Percentiles rank a stretch among this genome's conserved stretches.
Conservation (phyloP, 2,888 invertebrate species). For the Vannuccia rotundouncinata region DNA sequence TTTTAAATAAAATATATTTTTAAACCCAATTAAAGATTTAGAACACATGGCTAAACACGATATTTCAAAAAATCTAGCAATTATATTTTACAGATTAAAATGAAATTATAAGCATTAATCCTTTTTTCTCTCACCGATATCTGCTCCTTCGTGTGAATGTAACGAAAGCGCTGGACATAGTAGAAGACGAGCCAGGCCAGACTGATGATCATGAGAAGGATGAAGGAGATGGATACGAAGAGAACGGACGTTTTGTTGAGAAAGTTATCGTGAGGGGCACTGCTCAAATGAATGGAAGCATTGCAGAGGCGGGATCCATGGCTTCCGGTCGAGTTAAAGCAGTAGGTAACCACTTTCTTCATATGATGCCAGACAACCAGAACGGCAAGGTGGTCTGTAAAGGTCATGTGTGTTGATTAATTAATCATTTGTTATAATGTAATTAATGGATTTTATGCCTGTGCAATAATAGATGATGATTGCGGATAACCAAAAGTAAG, state of each 20-base stretch:
- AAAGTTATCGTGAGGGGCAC: conserved; percentile 25
- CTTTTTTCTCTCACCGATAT: conserved; percentile 70
- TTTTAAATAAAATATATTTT: too few species aligned
- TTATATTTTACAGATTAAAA: too few species aligned
- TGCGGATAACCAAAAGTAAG: too few species aligned
- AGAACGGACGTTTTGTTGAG: conserved; percentile 69
- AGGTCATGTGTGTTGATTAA: too few species aligned
- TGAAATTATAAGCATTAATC: too few species aligned
- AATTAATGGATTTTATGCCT: too few species aligned
- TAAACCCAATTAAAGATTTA: too few species aligned
- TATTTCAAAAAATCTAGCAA: too few species aligned
- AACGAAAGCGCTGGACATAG: conserved; percentile 86
- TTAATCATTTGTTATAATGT: too few species aligned
- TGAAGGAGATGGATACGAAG: conserved; percentile 89
- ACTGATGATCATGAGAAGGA: conserved; percentile 86
- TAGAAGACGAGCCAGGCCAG: conserved; percentile 91
- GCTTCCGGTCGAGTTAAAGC: conserved; percentile 30
- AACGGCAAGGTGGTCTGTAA: too few species aligned
- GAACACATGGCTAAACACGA: too few species aligned
- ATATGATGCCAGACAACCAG: conserved; percentile 9
- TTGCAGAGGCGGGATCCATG: not conserved
- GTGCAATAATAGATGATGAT: too few species aligned
- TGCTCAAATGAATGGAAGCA: conserved; percentile 8
- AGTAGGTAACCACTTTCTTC: conserved; percentile 14
- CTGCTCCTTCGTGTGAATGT: conserved; percentile 86